Evolutionary conservation across 2,113 vertebrate genomes (phyloP).

Genomic region (Tor tambroides): DNA sequence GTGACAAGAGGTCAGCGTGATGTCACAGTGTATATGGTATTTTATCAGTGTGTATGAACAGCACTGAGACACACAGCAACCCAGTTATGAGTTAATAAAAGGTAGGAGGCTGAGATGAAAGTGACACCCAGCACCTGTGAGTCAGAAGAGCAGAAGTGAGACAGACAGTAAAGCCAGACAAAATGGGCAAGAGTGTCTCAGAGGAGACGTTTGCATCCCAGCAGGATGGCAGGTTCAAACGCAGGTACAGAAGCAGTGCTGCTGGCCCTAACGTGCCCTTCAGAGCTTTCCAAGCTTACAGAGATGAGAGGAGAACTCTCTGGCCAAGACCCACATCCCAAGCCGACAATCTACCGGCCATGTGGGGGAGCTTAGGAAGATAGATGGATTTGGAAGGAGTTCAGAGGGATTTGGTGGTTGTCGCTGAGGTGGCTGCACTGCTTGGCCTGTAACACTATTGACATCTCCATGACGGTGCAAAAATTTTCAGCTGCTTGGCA

Average conservation of each 20-base stretch:
- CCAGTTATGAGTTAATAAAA: slow-evolving; percentile 38
- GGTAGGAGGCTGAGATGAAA: slow-evolving; percentile 43
- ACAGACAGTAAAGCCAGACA: slow-evolving; percentile 18
- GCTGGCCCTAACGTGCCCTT: slow-evolving; percentile 64
- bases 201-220: slow-evolving; percentile 22
- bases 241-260: slow-evolving; percentile 65
- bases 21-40: not conserved
- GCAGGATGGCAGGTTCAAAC: slow-evolving; percentile 45
- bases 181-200: not conserved
- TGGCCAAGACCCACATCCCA: not conserved
- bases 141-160: not conserved
- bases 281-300: slow-evolving; percentile 62
- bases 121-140: slow-evolving; percentile 25
- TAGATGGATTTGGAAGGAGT: slow-evolving; percentile 21
- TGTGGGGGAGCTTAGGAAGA: slow-evolving; percentile 24
- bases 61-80: not conserved
- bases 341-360: not conserved
- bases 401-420: slow-evolving; percentile 63
- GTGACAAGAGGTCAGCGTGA: not conserved
- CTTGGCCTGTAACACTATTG: slow-evolving; percentile 61
- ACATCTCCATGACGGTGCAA: slow-evolving; percentile 67
- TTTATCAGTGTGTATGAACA: not conserved
- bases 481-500: slow-evolving; percentile 73
- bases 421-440: slow-evolving; percentile 63
- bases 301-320: slow-evolving; percentile 27